Percentiles rank a stretch among this genome's conserved stretches.
These are phyloP conservation scores for Pseudopipra pipra DNA, from an alignment of 2,113 vertebrate species.

Conservation along the genomic window DNA sequence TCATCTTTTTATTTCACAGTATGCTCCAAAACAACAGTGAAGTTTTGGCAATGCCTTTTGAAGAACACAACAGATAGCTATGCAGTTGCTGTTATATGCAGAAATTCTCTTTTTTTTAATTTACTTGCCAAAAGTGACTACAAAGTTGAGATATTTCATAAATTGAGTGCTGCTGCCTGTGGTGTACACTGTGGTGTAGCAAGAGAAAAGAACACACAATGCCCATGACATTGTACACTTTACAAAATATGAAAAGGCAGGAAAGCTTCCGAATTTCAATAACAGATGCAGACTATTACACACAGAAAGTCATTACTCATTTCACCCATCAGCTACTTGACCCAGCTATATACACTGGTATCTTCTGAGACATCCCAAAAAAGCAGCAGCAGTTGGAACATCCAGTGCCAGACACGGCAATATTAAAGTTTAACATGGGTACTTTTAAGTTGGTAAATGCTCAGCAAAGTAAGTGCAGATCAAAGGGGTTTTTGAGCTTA, in stretches of 20 bases:
- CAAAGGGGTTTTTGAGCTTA: constrained; percentile 16
- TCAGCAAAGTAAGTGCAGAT: constrained; percentile 6
- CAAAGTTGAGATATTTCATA: neutral
- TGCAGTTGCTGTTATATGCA: neutral
- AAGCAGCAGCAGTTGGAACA: constrained; percentile 37
- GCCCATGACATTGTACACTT: neutral
- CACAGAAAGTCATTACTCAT: neutral
- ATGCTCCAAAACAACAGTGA: neutral
- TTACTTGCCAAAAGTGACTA: neutral
- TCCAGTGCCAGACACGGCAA: constrained; percentile 21
- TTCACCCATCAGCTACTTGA: constrained; percentile 24
- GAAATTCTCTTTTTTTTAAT: neutral
- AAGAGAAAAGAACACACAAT: neutral
- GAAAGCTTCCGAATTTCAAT: neutral
- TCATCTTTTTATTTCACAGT: neutral
- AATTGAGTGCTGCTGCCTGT: neutral
- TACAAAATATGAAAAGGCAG: neutral
- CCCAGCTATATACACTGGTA: neutral
- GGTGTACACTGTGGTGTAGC: neutral
- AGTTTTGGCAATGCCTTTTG: neutral
- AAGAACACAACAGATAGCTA: neutral
- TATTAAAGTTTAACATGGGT: constrained; percentile 54
- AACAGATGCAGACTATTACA: neutral
- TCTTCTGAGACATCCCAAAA: constrained; percentile 45
- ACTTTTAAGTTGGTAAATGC: constrained; percentile 48